phyloP scores from a whole-genome alignment of 2,797 vertebrate species.

The Nannoperca australis region DNA sequence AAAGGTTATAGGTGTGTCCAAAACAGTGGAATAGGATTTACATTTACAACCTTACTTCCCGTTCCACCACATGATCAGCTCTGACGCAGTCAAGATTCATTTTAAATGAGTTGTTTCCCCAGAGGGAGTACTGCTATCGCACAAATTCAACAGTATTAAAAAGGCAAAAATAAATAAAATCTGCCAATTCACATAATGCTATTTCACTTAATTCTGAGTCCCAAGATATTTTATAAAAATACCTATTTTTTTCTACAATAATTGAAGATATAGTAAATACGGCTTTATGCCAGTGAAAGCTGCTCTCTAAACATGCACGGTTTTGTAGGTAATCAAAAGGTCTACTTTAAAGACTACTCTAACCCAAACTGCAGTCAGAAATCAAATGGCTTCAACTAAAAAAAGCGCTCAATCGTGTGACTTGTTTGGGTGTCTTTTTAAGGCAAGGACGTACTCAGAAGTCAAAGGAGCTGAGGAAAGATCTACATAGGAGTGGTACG shows the following conservation, averaged over 20 bases:
- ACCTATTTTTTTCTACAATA: constrained; percentile 82
- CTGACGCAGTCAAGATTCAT: constrained; percentile 26
- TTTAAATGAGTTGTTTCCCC: constrained; percentile 57
- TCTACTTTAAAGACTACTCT: constrained; percentile 76
- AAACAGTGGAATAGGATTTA: constrained; percentile 10
- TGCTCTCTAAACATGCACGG: constrained; percentile 87
- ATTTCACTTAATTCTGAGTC: constrained; percentile 74
- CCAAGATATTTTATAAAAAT: constrained; percentile 86
- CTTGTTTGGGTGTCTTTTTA: constrained; percentile 81
- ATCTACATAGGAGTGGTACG: constrained; percentile 68
- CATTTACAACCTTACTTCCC: constrained; percentile 3
- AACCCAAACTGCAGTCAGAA: constrained; percentile 75
- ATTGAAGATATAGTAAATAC: constrained; percentile 79
- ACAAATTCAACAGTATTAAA: constrained; percentile 73
- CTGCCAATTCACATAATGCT: constrained; percentile 74
- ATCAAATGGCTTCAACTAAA: constrained; percentile 74
- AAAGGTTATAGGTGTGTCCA: background rate
- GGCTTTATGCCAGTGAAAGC: constrained; percentile 83
- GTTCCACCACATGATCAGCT: constrained; percentile 15
- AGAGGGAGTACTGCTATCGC: constrained; percentile 72
- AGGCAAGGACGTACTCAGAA: constrained; percentile 86
- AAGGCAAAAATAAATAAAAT: constrained; percentile 81
- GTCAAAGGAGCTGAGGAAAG: constrained; percentile 75
- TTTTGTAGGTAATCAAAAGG: constrained; percentile 77
- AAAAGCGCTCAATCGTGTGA: constrained; percentile 75